Base-by-base conservation (phyloP, 2,888 invertebrate species). In the Leptopilina drosophilae region DNA sequence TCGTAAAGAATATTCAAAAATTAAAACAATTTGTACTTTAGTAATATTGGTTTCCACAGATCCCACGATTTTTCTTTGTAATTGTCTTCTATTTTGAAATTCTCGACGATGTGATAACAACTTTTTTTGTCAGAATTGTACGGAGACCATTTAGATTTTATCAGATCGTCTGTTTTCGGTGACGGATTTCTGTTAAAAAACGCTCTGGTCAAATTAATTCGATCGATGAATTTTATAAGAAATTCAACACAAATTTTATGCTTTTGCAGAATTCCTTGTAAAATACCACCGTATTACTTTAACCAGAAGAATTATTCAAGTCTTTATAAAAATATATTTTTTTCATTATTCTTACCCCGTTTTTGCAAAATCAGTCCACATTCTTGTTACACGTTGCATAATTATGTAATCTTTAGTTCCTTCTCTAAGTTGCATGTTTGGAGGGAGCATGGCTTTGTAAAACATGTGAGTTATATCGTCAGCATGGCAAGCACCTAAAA, bases 391-490 rank as follows among this genome's bases (percentile, higher is more conserved):
- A 66, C 87, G 85, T 76, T 89, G 82, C 80, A 87, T 83, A 2
- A 84, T 77, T 5, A 80, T 14, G n/a, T 84, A 82, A 73, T 89
- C 89, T 14, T 83, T 86, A 0, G 89, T 84, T 14, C 86, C 84
- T 42, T 83, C 56, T 11, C 82, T 7, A n/a, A 83, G 76, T 46
- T 81, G 76, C 7, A 78, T 42, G 14, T 26, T 20, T 59, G 83
- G 77, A 20, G 65, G 33, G 3, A 81, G 78, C 87, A 12, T 88
- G 80, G 78, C 66, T 5, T 76, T 2, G 49, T 93, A 93, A 46
- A 95, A 93, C 2, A 95, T 80, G 83, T 95, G 95, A 12, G 93
- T 93, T 0, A 94, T 88, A 0, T 95, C 95, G 83, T 95, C 95
- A 0, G 92, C 93, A 86, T 95, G 95, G 53, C 93, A 93, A 0